Evolutionary conservation across 2,888 invertebrate genomes (phyloP).

Genomic region (Cylloceria caligata): DNA sequence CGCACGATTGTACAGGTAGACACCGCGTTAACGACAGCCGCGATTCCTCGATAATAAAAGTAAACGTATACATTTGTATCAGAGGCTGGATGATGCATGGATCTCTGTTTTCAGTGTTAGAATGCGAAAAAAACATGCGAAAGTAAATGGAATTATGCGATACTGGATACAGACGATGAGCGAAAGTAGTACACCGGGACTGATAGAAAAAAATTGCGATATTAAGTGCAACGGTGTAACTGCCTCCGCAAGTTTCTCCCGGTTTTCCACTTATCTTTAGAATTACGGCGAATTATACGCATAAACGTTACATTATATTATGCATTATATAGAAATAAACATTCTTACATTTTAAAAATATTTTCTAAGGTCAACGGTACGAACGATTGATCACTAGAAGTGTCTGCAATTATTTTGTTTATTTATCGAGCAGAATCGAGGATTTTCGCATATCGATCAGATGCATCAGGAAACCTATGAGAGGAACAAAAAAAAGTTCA

Average conservation of each 20-base stretch:
- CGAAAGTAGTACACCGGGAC: not conserved
- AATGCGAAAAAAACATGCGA: not conserved
- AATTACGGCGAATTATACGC: not conserved
- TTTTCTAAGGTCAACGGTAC: too few relatives aligned
- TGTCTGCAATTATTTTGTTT: too few relatives aligned
- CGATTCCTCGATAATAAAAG: not conserved
- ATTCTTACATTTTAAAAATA: too few relatives aligned
- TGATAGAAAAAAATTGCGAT: not conserved
- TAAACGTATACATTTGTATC: conserved; percentile 5
- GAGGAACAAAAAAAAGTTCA: too few relatives aligned
- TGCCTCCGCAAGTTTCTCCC: conserved; percentile 13
- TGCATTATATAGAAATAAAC: too few relatives aligned
- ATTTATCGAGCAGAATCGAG: too few relatives aligned
- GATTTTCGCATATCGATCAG: too few relatives aligned
- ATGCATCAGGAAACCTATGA: too few relatives aligned
- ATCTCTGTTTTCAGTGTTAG: not conserved
- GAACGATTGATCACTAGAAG: too few relatives aligned
- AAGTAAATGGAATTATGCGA: not conserved
- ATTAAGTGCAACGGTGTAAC: not conserved
- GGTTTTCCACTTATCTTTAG: not conserved
- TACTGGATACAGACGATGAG: not conserved
- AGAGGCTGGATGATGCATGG: conserved; percentile 6
- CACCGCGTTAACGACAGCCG: conserved; percentile 35
- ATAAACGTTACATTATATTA: too few relatives aligned
- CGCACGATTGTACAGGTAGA: conserved; percentile 26